These are phyloP conservation scores for Calliopsis andreniformis DNA, from an alignment of 1,140 invertebrate species.

Conservation along the genomic window DNA sequence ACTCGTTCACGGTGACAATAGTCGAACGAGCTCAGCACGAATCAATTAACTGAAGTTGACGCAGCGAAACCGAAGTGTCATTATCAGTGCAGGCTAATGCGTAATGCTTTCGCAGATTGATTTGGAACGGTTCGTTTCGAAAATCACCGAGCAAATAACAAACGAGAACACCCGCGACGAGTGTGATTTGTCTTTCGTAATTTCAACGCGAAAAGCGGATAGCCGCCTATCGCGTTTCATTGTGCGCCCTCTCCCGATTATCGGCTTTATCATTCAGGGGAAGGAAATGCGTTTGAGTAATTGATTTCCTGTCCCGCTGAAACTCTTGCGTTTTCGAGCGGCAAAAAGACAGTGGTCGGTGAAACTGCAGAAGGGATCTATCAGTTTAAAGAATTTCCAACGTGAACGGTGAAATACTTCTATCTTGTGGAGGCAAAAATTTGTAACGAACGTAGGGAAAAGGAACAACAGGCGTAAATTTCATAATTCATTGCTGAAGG, in stretches of 20 bases:
- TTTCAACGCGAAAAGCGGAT: slow-evolving; percentile 17
- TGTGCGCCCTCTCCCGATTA: not conserved
- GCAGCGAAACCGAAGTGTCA: slow-evolving; percentile 62
- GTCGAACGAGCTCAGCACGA: slow-evolving; percentile 54
- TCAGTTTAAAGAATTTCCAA: too few species aligned
- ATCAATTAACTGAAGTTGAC: slow-evolving; percentile 70
- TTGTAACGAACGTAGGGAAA: too few species aligned
- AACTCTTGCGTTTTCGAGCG: too few species aligned
- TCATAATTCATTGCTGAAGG: too few species aligned
- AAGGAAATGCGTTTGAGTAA: not conserved
- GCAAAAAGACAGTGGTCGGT: too few species aligned
- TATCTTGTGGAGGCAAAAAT: too few species aligned
- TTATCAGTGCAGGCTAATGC: slow-evolving; percentile 62
- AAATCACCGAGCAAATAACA: slow-evolving; percentile 60
- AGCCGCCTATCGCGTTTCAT: not conserved
- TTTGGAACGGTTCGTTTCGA: slow-evolving; percentile 54
- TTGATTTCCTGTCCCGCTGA: too few species aligned
- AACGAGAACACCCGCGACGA: slow-evolving; percentile 5
- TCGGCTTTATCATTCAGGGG: not conserved
- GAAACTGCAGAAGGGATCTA: too few species aligned
- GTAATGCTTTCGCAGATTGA: slow-evolving; percentile 60
- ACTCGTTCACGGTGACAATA: slow-evolving; percentile 56
- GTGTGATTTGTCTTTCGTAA: slow-evolving; percentile 54
- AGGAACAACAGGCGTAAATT: too few species aligned
- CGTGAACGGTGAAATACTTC: too few species aligned